phyloP scores from a whole-genome alignment of 2,113 vertebrate genomes.

The Collichthys lucidus region DNA sequence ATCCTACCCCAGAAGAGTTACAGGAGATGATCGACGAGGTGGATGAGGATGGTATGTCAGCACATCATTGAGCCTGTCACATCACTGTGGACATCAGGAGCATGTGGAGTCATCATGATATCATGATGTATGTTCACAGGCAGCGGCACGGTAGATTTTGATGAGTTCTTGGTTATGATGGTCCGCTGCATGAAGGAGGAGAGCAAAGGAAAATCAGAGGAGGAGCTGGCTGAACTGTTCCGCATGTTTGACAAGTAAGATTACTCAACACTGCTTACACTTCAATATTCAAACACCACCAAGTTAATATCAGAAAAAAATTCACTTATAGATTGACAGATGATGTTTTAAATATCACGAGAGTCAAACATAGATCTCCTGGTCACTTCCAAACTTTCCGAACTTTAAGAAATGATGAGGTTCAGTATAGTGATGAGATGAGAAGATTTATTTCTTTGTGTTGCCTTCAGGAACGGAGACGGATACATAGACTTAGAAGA shows the following conservation, averaged over 20 bases:
- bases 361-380: not conserved
- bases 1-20: conserved; percentile 83
- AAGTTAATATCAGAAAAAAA: not conserved
- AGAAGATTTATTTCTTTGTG: conserved; percentile 3
- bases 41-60: conserved; percentile 82
- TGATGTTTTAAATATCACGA: not conserved
- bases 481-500: conserved; percentile 87
- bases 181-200: conserved; percentile 89
- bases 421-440: not conserved
- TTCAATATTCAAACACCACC: no score
- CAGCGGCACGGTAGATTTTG: conserved; percentile 87
- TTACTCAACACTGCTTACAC: not conserved
- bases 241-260: conserved; percentile 88
- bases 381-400: no score
- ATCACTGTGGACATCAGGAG: not conserved
- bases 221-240: conserved; percentile 86
- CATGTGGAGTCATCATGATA: not conserved
- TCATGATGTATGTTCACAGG: conserved; percentile 67
- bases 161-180: conserved; percentile 89
- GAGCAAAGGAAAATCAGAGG: conserved; percentile 88
- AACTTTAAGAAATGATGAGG: no score
- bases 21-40: conserved; percentile 86
- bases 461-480: conserved; percentile 81
- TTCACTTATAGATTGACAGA: no score
- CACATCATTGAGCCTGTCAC: not conserved